A percentile compares a stretch with the other conserved stretches of the same genome.
These are phyloP conservation scores for Betta splendens DNA, from an alignment of 2,797 vertebrate genomes.

Conservation along the genomic window DNA sequence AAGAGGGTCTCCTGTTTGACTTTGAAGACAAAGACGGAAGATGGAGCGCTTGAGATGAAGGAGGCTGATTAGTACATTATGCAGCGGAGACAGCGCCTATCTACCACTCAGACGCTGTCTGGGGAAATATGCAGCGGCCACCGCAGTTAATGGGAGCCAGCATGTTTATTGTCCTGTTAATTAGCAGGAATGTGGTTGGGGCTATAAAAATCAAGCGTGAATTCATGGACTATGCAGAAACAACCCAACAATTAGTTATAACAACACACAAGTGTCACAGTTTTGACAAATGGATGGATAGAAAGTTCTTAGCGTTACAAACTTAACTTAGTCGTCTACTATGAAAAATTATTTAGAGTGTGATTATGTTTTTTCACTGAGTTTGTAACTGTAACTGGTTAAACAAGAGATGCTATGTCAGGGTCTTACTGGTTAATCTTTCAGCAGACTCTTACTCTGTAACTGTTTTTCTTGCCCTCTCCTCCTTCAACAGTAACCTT, in stretches of 20 bases:
- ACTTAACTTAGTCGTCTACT: slow-evolving; percentile 47
- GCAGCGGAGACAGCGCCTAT: slow-evolving; percentile 48
- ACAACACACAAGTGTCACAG: slow-evolving; percentile 13
- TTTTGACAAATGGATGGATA: slow-evolving; percentile 22
- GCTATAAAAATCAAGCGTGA: slow-evolving; percentile 57
- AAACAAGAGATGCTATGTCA: too few species aligned
- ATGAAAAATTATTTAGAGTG: slow-evolving; percentile 31
- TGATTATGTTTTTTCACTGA: slow-evolving; percentile 11
- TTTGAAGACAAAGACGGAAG: slow-evolving; percentile 62
- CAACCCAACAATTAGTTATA: slow-evolving; percentile 48
- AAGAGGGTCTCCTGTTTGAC: slow-evolving; percentile 61
- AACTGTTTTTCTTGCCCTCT: too few species aligned
- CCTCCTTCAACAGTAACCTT: too few species aligned
- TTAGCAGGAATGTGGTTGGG: slow-evolving; percentile 69
- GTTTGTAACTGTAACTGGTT: too few species aligned
- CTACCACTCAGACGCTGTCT: slow-evolving; percentile 56
- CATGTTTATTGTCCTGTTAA: slow-evolving; percentile 77
- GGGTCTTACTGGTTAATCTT: too few species aligned
- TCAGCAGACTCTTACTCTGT: too few species aligned
- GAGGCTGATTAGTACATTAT: slow-evolving; percentile 67
- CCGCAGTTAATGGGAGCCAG: slow-evolving; percentile 69
- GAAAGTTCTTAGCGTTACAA: slow-evolving; percentile 36
- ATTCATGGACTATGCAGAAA: slow-evolving; percentile 47
- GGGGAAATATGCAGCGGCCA: slow-evolving; percentile 69
- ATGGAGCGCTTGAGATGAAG: slow-evolving; percentile 54